Evolutionary conservation across 1,140 invertebrate genomes (phyloP).

Genomic region (Panonychus citri): DNA sequence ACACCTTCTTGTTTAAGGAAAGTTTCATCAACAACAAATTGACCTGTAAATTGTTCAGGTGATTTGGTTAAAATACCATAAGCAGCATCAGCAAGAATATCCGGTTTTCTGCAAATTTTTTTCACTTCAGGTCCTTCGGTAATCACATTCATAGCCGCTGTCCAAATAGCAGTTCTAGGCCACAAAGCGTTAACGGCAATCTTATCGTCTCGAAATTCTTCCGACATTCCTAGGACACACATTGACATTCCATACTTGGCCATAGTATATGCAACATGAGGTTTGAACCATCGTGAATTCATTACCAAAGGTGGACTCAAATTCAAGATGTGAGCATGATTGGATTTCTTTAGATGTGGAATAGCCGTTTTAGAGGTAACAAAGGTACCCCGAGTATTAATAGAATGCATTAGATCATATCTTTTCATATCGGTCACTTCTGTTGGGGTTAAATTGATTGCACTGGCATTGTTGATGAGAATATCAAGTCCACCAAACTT

Average conservation of each 20-base stretch:
- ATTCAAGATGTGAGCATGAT: constrained; percentile 87
- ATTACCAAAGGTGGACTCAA: constrained; percentile 80
- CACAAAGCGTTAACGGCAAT: constrained; percentile 92
- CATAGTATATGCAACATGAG: constrained; percentile 90
- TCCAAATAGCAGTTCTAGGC: constrained; percentile 82
- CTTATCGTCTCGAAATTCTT: constrained; percentile 55
- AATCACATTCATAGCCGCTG: constrained; percentile 90
- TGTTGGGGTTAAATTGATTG: constrained; percentile 60
- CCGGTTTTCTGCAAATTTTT: constrained; percentile 47
- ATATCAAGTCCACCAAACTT: constrained; percentile 94
- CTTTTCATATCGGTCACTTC: constrained; percentile 74
- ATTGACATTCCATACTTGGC: constrained; percentile 98
- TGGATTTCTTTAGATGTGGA: constrained; percentile 62
- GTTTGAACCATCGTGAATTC: constrained; percentile 67
- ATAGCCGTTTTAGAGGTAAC: constrained; percentile 76
- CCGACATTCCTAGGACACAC: constrained; percentile 87
- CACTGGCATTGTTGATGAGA: constrained; percentile 84
- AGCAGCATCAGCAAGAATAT: constrained; percentile 86
- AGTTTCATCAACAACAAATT: constrained; percentile 86
- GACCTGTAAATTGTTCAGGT: constrained; percentile 50
- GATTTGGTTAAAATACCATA: constrained; percentile 65
- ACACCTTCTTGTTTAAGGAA: constrained; percentile 53
- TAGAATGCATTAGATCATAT: constrained; percentile 78
- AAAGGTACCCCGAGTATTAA: constrained; percentile 78
- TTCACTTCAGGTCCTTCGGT: constrained; percentile 28